Conservation (phyloP, 1,140 invertebrate species). For the Mamestra configurata region DNA sequence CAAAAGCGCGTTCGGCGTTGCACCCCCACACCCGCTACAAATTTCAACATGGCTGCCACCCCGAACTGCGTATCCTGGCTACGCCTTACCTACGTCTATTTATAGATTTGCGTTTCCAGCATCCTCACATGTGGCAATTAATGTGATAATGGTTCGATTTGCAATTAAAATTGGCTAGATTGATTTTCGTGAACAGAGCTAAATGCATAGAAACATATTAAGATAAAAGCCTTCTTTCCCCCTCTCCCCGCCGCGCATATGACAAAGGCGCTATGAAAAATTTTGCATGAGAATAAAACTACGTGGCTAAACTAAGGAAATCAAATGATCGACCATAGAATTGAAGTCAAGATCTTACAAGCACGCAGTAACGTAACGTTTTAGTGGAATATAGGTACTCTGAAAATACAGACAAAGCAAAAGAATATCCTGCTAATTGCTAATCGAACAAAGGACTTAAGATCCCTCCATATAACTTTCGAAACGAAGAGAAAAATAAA, state of each 20-base stretch:
- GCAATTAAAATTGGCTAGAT: no score
- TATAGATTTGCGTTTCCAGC: background rate
- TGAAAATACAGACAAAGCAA: no score
- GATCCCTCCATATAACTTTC: background rate
- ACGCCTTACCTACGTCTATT: background rate
- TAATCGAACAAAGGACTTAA: no score
- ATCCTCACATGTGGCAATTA: background rate
- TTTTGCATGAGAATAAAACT: background rate
- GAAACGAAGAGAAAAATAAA: background rate
- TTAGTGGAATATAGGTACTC: no score
- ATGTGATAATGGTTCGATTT: background rate
- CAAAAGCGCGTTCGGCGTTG: background rate
- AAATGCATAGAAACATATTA: no score
- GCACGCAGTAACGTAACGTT: no score
- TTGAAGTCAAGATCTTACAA: no score
- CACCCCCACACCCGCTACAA: background rate
- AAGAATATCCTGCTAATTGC: no score
- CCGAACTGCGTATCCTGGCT: background rate
- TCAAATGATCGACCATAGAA: background rate
- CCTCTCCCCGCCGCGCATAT: no score
- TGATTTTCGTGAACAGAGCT: no score
- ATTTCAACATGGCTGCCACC: background rate
- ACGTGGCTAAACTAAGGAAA: no score
- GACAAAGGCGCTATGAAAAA: background rate
- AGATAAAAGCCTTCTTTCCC: no score